A percentile compares a stretch with the other conserved stretches of the same genome.
These are phyloP conservation scores for Sesia apiformis DNA, from an alignment of 2,888 invertebrate species.

Conservation along the genomic window DNA sequence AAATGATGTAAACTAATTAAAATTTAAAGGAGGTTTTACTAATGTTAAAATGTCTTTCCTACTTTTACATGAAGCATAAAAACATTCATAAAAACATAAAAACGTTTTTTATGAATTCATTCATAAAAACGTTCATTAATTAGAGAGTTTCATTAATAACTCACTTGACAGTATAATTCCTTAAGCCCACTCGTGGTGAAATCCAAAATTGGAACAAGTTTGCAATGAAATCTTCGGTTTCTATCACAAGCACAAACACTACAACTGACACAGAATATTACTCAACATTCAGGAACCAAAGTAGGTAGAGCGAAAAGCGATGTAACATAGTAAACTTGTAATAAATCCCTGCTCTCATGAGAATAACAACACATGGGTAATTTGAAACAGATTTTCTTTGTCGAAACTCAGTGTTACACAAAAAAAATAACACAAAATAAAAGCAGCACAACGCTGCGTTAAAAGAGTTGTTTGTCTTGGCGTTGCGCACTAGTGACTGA, in stretches of 20 bases:
- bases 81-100: not conserved
- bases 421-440: slow-evolving; percentile 60
- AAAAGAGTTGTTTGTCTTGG: slow-evolving; percentile 54
- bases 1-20: too few relatives aligned
- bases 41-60: too few relatives aligned
- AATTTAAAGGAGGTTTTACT: too few relatives aligned
- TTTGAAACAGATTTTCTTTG: slow-evolving; percentile 51
- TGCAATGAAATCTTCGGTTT: slow-evolving; percentile 63
- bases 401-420: slow-evolving; percentile 35
- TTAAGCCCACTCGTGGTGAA: slow-evolving; percentile 74
- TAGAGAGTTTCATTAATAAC: slow-evolving; percentile 15
- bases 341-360: slow-evolving; percentile 28
- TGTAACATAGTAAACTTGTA: slow-evolving; percentile 30
- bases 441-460: slow-evolving; percentile 35
- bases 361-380: slow-evolving; percentile 29
- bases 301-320: slow-evolving; percentile 42
- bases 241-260: slow-evolving; percentile 69
- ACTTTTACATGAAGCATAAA: too few relatives aligned
- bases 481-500: slow-evolving; percentile 73
- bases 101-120: not conserved
- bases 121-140: not conserved
- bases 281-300: slow-evolving; percentile 64
- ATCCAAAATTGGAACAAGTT: slow-evolving; percentile 69
- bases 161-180: slow-evolving; percentile 71
- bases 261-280: slow-evolving; percentile 68